phyloP scores from a whole-genome alignment of 2,797 vertebrate genomes.

The Pterois miles region DNA sequence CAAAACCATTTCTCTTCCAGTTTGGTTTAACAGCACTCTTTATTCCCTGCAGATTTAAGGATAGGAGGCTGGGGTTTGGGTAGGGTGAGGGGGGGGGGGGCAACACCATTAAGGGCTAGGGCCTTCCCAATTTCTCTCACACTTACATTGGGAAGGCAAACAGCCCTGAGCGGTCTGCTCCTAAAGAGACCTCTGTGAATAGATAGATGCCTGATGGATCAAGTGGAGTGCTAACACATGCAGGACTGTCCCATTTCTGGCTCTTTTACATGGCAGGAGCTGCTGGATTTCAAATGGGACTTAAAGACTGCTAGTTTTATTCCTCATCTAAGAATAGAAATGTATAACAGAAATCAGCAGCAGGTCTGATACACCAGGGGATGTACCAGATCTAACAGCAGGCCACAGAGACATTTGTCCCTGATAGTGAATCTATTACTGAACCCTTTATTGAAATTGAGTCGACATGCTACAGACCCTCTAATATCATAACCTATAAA shows the following conservation, averaged over 20 bases:
- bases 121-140: constrained; percentile 77
- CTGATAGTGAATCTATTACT: constrained; percentile 65
- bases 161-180: constrained; percentile 72
- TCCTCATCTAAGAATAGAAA: constrained; percentile 68
- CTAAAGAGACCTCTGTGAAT: constrained; percentile 77
- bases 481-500: constrained; percentile 62
- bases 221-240: constrained; percentile 67
- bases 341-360: constrained; percentile 59
- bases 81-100: constrained; percentile 18
- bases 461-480: constrained; percentile 44
- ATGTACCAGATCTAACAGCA: constrained; percentile 37
- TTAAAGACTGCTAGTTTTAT: constrained; percentile 42
- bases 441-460: constrained; percentile 67
- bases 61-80: constrained; percentile 56
- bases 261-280: constrained; percentile 59
- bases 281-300: constrained; percentile 62
- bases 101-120: constrained; percentile 68
- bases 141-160: constrained; percentile 72
- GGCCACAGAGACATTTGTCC: constrained; percentile 59
- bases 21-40: constrained; percentile 83
- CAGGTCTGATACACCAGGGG: constrained; percentile 50
- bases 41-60: constrained; percentile 83
- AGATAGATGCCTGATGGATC: constrained; percentile 77
- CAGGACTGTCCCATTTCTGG: constrained; percentile 67
- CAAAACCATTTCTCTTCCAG: constrained; percentile 84